Percentiles rank a stretch among this genome's conserved stretches.
Evolutionary conservation across 2,797 vertebrate species (phyloP).

Genomic region (Etheostoma nigrum): DNA sequence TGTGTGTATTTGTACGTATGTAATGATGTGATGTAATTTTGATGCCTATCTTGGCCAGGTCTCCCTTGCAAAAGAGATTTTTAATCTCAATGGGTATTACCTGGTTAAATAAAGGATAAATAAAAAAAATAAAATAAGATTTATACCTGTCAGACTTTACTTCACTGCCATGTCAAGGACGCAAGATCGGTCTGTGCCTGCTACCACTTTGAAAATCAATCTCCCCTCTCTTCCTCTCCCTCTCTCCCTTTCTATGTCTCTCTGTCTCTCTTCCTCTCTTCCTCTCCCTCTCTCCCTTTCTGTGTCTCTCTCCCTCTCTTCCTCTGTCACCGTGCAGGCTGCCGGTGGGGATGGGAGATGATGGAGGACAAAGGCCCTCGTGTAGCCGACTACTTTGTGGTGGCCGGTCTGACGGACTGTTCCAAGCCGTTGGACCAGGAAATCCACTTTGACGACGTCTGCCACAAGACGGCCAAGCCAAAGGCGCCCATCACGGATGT

Average conservation of each 20-base stretch:
- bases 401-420: constrained; percentile 93
- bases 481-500: constrained; percentile 95
- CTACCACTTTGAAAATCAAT: constrained; percentile 55
- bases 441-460: constrained; percentile 93
- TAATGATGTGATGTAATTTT: too few species aligned
- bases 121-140: too few species aligned
- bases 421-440: constrained; percentile 94
- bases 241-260: not conserved
- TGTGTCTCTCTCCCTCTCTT: not conserved
- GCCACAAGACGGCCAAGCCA: constrained; percentile 91
- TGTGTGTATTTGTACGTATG: too few species aligned
- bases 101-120: too few species aligned
- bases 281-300: constrained; percentile 1
- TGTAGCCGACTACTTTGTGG: constrained; percentile 97
- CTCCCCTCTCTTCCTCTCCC: constrained; percentile 8
- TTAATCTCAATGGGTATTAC: too few species aligned
- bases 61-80: too few species aligned
- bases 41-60: too few species aligned
- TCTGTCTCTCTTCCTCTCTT: constrained; percentile 4
- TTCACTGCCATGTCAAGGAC: constrained; percentile 56
- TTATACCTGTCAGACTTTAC: constrained; percentile 57
- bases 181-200: constrained; percentile 45
- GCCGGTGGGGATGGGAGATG: constrained; percentile 89
- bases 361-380: constrained; percentile 96
- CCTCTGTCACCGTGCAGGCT: constrained; percentile 43